These are phyloP conservation scores for Mobula birostris DNA, from an alignment of 2,113 vertebrate species.

Conservation along the genomic window DNA sequence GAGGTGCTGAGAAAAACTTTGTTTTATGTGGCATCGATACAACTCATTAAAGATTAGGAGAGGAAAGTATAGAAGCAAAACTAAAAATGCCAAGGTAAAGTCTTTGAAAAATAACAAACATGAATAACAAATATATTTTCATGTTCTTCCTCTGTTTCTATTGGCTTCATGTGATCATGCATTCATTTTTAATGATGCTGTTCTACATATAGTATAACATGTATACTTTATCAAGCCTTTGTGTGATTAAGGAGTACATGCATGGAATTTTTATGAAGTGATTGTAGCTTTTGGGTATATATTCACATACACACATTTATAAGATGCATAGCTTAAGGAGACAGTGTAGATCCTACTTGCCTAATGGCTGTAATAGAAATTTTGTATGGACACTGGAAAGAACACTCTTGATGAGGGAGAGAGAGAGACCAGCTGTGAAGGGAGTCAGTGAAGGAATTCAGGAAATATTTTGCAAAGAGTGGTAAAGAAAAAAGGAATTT, in stretches of 20 bases:
- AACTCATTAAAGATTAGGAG: not conserved
- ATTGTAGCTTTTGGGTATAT: not conserved
- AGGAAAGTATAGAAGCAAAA: not conserved
- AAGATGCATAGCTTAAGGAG: not conserved
- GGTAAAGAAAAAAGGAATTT: not conserved
- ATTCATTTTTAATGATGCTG: not conserved
- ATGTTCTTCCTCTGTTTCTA: not conserved
- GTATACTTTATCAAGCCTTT: not conserved
- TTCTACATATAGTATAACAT: constrained; percentile 1
- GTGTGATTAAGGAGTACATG: not conserved
- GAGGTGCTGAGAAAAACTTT: too few relatives aligned
- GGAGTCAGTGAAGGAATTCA: not conserved
- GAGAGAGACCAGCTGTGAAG: not conserved
- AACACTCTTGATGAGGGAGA: not conserved
- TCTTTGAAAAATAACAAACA: not conserved
- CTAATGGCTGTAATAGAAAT: constrained; percentile 7
- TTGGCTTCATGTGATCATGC: not conserved
- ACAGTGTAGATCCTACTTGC: not conserved
- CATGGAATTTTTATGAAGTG: constrained; percentile 1
- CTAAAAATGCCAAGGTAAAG: not conserved
- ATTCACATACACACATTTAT: not conserved
- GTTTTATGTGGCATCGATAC: too few relatives aligned
- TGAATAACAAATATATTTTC: not conserved
- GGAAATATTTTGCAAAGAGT: not conserved
- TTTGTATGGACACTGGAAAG: not conserved